These are phyloP conservation scores for Indicator indicator DNA, from an alignment of 2,113 vertebrate species.

Conservation along the genomic window DNA sequence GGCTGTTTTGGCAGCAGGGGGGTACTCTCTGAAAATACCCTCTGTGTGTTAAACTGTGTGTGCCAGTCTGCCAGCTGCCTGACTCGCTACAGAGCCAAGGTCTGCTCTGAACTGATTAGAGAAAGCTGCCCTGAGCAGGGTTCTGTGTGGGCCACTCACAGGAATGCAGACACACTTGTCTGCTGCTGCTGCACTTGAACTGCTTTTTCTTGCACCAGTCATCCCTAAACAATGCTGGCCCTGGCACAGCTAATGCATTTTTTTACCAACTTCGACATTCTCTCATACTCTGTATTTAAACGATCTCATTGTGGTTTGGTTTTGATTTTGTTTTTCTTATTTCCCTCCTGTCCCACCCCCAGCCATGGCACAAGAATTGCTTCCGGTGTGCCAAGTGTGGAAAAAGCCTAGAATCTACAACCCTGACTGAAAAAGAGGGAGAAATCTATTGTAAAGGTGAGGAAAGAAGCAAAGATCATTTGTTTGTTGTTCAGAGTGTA, in stretches of 20 bases:
- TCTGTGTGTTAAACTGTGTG: background rate
- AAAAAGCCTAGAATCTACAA: conserved; percentile 95
- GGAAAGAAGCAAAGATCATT: background rate
- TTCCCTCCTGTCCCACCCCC: background rate
- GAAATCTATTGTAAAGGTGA: conserved; percentile 99
- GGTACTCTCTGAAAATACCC: background rate
- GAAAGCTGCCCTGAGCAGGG: background rate
- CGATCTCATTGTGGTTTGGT: background rate
- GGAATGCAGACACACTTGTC: background rate
- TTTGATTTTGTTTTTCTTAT: background rate
- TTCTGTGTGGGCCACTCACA: background rate
- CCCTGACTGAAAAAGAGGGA: conserved; percentile 94
- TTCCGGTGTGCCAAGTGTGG: conserved; percentile 97
- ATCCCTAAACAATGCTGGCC: background rate
- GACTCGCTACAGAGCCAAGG: accelerated
- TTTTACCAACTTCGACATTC: background rate
- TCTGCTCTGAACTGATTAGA: background rate
- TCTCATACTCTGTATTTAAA: background rate
- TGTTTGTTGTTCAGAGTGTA: background rate
- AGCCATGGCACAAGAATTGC: conserved; percentile 98
- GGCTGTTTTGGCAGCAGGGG: background rate
- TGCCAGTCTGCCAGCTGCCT: background rate
- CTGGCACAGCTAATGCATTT: background rate
- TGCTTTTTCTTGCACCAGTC: background rate
- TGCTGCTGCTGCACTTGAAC: background rate